Percentiles rank a stretch among this genome's conserved stretches.
Conservation (phyloP, 2,888 invertebrate species). For the Cosmorhoe ocellata region DNA sequence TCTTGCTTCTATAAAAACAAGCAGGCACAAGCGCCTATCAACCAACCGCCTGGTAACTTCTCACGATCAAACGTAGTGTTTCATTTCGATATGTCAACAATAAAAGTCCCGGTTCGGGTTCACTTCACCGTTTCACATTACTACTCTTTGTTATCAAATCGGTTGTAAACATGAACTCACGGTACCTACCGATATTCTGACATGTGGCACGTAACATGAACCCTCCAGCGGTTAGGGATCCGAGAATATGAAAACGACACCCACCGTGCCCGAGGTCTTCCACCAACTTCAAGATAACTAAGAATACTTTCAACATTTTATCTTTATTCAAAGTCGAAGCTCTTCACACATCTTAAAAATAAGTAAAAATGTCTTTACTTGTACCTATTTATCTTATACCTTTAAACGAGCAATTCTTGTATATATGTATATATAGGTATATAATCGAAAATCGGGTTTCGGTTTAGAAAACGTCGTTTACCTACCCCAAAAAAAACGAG, state of each 20-base stretch:
- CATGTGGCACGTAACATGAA: constrained; percentile 17
- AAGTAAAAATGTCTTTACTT: too few species aligned
- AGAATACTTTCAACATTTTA: too few species aligned
- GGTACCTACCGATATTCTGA: constrained; percentile 20
- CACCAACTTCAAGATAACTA: too few species aligned
- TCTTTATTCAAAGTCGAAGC: too few species aligned
- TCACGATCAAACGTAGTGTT: constrained; percentile 41
- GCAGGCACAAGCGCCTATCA: constrained; percentile 13
- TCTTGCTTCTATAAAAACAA: neutral
- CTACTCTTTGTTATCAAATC: constrained; percentile 49
- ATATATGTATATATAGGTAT: too few species aligned
- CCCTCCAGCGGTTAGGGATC: constrained; percentile 1
- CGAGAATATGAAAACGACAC: neutral
- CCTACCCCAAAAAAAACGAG: too few species aligned
- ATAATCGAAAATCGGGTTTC: too few species aligned
- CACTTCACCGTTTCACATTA: constrained; percentile 46
- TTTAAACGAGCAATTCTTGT: too few species aligned
- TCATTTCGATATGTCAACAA: constrained; percentile 46
- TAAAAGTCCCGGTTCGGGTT: constrained; percentile 40
- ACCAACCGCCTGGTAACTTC: constrained; percentile 31
- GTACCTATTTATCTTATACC: too few species aligned
- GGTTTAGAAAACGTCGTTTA: too few species aligned
- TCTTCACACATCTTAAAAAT: too few species aligned
- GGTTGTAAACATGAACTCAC: constrained; percentile 36
- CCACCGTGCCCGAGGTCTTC: too few species aligned